Evolutionary conservation across 2,888 invertebrate genomes (phyloP).

Genomic region (Mythimna loreyi): DNA sequence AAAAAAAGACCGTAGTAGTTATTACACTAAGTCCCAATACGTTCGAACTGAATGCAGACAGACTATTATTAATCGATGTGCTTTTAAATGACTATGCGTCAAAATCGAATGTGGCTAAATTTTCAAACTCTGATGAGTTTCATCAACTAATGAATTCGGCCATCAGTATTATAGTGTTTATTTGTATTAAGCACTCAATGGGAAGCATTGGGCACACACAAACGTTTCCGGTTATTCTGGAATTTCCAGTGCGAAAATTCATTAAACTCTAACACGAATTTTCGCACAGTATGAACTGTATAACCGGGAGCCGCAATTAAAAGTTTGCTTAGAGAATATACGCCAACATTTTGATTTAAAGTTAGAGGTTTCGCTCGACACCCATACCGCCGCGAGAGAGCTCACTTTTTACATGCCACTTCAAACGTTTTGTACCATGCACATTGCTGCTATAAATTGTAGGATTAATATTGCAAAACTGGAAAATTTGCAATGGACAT

Average conservation of each 20-base stretch:
- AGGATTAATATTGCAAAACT: constrained; percentile 33
- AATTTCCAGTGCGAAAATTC: constrained; percentile 81
- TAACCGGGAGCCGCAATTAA: constrained; percentile 87
- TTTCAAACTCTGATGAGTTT: constrained; percentile 26
- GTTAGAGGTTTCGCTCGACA: constrained; percentile 78
- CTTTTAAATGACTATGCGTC: constrained; percentile 35
- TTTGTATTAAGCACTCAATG: constrained; percentile 69
- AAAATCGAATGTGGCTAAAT: constrained; percentile 21
- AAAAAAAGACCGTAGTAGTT: no score
- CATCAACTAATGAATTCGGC: constrained; percentile 49
- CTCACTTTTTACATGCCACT: constrained; percentile 66
- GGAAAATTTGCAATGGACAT: constrained; percentile 32
- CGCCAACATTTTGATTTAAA: constrained; percentile 87
- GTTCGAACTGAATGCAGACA: constrained; percentile 13
- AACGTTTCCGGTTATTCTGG: constrained; percentile 73
- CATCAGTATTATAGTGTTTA: constrained; percentile 60
- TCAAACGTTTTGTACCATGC: constrained; percentile 38
- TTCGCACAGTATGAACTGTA: constrained; percentile 82
- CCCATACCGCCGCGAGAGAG: constrained; percentile 60
- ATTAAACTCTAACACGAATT: constrained; percentile 86
- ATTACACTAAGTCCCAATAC: constrained; percentile 2
- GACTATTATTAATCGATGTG: constrained; percentile 13
- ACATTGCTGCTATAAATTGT: constrained; percentile 28
- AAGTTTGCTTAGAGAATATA: constrained; percentile 85
- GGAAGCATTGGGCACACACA: constrained; percentile 61